Base-by-base conservation (phyloP, 2,113 vertebrate species). In the Sminthopsis crassicaudata region DNA sequence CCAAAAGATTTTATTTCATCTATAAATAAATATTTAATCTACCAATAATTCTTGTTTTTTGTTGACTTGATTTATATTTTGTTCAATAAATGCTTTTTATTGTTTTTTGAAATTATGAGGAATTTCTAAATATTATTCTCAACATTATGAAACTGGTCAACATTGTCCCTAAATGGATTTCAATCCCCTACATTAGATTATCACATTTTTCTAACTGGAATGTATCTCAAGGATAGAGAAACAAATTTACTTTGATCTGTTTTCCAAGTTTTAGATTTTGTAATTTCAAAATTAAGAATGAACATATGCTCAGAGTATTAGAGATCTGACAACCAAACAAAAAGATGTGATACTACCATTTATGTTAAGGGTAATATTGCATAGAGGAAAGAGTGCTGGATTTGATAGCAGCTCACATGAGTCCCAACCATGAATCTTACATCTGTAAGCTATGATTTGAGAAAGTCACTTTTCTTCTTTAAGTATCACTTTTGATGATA, bases 71-170 rank as follows among this genome's bases (percentile, higher is more conserved):
- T 93, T 93, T n/a, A n/a, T 7, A 67, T 12, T 91, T 90, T 76
- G 24, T 23, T 50, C 3, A 96, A 30, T 0, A 36, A 7, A 92
- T 36, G 5, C 2, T 25, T 92, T n/a, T 53, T 42, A 51, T 30
- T 48, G 90, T 24, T 95, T 90, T 93, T 91, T 89, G 8, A 95
- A 42, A 60, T 2, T 94, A 91, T 57, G 57, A 67, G 7, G 50
- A 92, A 46, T 95, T 95, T 94, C 25, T n/a, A 97, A 90, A 55
- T 91, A 14, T 11, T 96, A 0, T n/a, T 91, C 95, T 92, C 94
- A 90, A 93, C 53, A 53, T 91, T 92, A n/a, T 42, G 12, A 84
- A 92, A 91, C 48, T 91, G 90, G 48, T 55, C 67, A 57, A 19
- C 92, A 93, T 1, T 36, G 53, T 42, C 9, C 84, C 53, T 51